These are phyloP conservation scores for Holothuria scabra DNA, from an alignment of 53 echinoderm and acorn worm species.

Conservation along the genomic window DNA sequence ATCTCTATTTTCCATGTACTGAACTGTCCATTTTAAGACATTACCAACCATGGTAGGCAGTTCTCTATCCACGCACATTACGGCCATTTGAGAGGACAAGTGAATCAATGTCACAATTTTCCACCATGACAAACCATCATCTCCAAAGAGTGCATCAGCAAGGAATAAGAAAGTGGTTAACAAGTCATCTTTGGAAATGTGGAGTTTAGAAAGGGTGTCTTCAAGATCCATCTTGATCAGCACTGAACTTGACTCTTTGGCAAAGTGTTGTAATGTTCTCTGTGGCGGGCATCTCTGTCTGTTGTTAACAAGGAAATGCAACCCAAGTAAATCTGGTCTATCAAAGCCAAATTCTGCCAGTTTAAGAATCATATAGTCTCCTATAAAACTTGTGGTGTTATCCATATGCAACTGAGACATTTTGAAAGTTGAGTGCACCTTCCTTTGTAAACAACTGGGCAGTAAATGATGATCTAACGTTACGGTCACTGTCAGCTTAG, in stretches of 20 bases:
- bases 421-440: too few relatives aligned
- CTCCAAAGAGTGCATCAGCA: constrained; percentile 11
- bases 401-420: too few relatives aligned
- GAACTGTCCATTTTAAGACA: constrained; percentile 50
- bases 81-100: constrained; percentile 30
- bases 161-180: constrained; percentile 7
- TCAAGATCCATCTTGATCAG: constrained; percentile 6
- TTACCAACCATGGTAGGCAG: constrained; percentile 60
- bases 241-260: neutral
- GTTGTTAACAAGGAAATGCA: neutral
- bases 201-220: constrained; percentile 10
- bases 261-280: constrained; percentile 10
- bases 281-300: neutral
- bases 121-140: constrained; percentile 13
- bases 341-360: constrained; percentile 22
- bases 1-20: constrained; percentile 55
- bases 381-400: constrained; percentile 10
- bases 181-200: constrained; percentile 19
- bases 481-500: too few relatives aligned
- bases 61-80: constrained; percentile 64
- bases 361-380: constrained; percentile 34
- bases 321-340: constrained; percentile 22
- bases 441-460: too few relatives aligned
- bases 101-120: constrained; percentile 22
- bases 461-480: too few relatives aligned